phyloP scores from a whole-genome alignment of 2,113 vertebrate species.

The Ploceus nigricollis region DNA sequence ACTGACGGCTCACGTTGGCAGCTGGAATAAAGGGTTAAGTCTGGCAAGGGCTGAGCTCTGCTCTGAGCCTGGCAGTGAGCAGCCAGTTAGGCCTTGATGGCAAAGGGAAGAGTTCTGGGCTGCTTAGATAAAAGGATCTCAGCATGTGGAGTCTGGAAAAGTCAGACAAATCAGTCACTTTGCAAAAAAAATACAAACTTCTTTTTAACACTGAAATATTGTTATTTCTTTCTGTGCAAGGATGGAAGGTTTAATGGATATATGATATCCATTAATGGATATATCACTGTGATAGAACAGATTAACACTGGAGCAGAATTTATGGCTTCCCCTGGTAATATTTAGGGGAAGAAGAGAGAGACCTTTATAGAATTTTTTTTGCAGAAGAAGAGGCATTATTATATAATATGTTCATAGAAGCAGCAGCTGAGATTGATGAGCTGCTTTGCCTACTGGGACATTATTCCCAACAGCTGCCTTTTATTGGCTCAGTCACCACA shows the following conservation, averaged over 20 bases:
- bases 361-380: not conserved
- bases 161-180: not conserved
- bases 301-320: not conserved
- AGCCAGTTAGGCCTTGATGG: not conserved
- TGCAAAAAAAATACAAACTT: not conserved
- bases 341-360: not conserved
- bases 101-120: not conserved
- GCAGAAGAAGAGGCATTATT: not conserved
- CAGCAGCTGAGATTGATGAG: conserved; percentile 12
- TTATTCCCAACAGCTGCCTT: not conserved
- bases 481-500: not conserved
- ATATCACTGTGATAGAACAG: not conserved
- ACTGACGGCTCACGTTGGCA: not conserved
- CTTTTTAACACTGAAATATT: not conserved
- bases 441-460: conserved; percentile 1
- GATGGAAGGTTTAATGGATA: conserved; percentile 6
- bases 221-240: not conserved
- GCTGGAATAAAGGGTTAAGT: not conserved
- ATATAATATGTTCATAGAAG: not conserved
- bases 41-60: not conserved
- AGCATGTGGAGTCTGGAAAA: not conserved
- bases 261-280: not conserved
- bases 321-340: conserved; percentile 6
- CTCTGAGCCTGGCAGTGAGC: not conserved
- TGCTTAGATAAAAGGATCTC: not conserved